Conservation (phyloP, 2,797 vertebrate genomes). For the Sebastes wilsoni region DNA sequence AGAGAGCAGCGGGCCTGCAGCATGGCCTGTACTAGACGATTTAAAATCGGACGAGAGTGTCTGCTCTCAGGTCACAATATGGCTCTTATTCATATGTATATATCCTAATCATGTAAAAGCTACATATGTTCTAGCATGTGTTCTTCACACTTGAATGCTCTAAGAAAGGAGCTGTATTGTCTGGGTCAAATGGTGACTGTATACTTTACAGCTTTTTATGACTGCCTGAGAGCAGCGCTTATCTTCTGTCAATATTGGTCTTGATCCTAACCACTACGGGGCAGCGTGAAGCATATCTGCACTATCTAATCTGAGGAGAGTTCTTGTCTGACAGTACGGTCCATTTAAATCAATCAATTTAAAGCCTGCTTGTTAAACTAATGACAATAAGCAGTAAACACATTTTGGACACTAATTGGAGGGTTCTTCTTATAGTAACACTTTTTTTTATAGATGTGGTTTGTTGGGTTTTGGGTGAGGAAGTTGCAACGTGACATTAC, state of each 20-base stretch:
- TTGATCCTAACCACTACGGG: constrained; percentile 40
- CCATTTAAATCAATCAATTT: constrained; percentile 7
- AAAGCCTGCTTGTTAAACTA: background rate
- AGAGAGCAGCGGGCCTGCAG: background rate
- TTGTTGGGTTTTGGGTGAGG: background rate
- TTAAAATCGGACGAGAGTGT: background rate
- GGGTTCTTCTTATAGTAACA: no score
- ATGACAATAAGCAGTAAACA: background rate
- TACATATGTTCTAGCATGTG: background rate
- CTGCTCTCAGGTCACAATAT: background rate
- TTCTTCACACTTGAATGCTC: background rate
- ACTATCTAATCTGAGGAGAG: constrained; percentile 24
- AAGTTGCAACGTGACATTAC: background rate
- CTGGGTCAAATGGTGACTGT: background rate
- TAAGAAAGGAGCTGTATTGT: background rate
- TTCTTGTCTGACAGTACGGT: background rate
- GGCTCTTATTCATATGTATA: background rate
- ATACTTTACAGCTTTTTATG: constrained; percentile 38
- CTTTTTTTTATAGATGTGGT: background rate
- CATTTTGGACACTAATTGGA: background rate
- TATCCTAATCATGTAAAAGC: background rate
- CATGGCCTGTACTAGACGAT: background rate
- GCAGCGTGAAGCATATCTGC: background rate
- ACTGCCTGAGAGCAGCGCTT: constrained; percentile 32
- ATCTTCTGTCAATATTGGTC: constrained; percentile 73